These are phyloP conservation scores for Rhabdomys pumilio DNA, from an alignment of 2,797 vertebrate genomes.

Conservation along the genomic window DNA sequence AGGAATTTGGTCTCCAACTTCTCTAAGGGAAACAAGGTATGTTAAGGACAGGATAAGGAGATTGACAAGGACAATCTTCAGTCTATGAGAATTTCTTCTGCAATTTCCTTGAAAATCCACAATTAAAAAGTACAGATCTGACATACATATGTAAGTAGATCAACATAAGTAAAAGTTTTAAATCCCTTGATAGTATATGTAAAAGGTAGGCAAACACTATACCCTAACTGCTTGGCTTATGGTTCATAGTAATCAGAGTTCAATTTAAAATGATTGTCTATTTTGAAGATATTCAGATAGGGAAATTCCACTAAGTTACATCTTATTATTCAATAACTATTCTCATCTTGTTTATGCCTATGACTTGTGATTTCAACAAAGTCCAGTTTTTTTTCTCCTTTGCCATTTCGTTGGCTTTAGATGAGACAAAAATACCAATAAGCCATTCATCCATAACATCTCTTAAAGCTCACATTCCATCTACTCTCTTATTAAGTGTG, in stretches of 20 bases:
- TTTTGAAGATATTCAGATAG: neutral
- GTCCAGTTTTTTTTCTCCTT: neutral
- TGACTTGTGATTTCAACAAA: conserved; percentile 9
- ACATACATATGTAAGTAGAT: neutral
- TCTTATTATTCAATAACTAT: neutral
- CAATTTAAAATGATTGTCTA: neutral
- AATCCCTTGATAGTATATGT: neutral
- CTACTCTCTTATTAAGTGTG: neutral
- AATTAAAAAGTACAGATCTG: conserved; percentile 20
- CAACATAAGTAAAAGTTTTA: neutral
- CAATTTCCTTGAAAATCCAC: conserved; percentile 19
- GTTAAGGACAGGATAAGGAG: rapidly evolving
- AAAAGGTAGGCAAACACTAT: neutral
- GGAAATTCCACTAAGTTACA: neutral
- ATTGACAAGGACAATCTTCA: neutral
- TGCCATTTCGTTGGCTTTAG: conserved; percentile 2
- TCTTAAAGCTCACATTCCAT: neutral
- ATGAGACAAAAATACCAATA: neutral
- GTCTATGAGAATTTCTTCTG: neutral
- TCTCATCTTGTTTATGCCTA: neutral
- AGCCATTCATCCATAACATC: neutral
- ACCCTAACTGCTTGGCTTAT: neutral
- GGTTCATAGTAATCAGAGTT: neutral
- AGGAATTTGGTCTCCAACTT: neutral
- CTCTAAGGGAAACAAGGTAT: conserved; percentile 4